These are phyloP conservation scores for Strigops habroptila DNA, from an alignment of 2,113 vertebrate species.

Conservation along the genomic window DNA sequence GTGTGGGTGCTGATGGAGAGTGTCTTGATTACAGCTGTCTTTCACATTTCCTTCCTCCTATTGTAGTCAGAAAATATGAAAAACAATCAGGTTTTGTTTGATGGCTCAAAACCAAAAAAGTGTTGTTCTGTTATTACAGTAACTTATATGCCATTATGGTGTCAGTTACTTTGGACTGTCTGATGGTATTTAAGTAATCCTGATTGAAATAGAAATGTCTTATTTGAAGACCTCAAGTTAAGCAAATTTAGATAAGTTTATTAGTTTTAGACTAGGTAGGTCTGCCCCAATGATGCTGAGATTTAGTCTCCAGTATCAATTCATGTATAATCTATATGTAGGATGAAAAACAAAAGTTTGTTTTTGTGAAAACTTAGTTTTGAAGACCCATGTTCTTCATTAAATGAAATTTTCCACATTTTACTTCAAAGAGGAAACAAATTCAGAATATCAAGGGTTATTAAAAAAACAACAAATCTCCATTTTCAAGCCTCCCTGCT, in stretches of 20 bases:
- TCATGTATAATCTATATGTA: background rate
- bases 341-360: background rate
- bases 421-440: background rate
- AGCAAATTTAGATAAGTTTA: background rate
- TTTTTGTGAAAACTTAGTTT: background rate
- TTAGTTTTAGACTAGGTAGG: background rate
- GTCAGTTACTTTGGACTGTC: background rate
- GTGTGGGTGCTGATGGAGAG: background rate
- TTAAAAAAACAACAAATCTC: rapidly evolving
- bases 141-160: background rate
- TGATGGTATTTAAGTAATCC: background rate
- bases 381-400: background rate
- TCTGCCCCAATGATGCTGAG: background rate
- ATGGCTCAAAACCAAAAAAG: background rate
- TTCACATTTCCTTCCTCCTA: background rate
- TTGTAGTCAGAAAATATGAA: background rate
- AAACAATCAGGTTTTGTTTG: background rate
- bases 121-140: background rate
- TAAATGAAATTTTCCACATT: background rate
- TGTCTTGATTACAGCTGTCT: background rate
- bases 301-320: background rate
- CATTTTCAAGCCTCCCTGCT: background rate
- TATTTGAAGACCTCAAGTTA: background rate
- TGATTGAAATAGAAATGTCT: background rate
- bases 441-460: background rate